Evolutionary conservation across 2,888 invertebrate genomes (phyloP).

Genomic region (Allacma fusca): DNA sequence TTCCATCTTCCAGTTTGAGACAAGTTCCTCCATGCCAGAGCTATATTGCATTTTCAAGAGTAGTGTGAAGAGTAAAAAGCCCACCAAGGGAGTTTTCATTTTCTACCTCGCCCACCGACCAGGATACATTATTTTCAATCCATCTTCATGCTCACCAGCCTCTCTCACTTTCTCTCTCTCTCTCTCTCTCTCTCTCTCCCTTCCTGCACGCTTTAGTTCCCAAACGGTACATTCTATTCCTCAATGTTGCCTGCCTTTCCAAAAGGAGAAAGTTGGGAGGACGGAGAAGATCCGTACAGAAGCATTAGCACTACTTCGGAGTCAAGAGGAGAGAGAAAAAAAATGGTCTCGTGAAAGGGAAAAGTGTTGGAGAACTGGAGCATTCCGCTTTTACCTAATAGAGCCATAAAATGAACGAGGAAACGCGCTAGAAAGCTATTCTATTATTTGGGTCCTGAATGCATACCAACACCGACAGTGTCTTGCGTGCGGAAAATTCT

Average conservation of each 20-base stretch:
- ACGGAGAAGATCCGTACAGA: not conserved
- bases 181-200: not conserved
- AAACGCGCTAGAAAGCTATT: not conserved
- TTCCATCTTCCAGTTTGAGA: not conserved
- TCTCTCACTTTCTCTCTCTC: not conserved
- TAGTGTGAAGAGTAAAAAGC: not conserved
- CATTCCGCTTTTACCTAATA: slow-evolving; percentile 16
- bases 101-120: slow-evolving; percentile 11
- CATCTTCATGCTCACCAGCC: slow-evolving; percentile 16
- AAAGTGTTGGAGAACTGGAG: not conserved
- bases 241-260: not conserved
- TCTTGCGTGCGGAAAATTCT: slow-evolving; percentile 8
- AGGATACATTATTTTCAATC: slow-evolving; percentile 30
- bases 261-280: not conserved
- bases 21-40: not conserved
- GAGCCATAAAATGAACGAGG: slow-evolving; percentile 23
- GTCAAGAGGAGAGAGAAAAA: not conserved
- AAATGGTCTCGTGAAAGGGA: not conserved
- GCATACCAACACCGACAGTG: not conserved
- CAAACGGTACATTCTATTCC: not conserved
- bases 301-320: not conserved
- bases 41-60: not conserved
- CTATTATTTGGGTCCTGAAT: not conserved
- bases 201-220: not conserved
- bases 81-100: slow-evolving; percentile 16